Conservation (phyloP, 2,797 vertebrate genomes). For the Steatocranus sp. region DNA sequence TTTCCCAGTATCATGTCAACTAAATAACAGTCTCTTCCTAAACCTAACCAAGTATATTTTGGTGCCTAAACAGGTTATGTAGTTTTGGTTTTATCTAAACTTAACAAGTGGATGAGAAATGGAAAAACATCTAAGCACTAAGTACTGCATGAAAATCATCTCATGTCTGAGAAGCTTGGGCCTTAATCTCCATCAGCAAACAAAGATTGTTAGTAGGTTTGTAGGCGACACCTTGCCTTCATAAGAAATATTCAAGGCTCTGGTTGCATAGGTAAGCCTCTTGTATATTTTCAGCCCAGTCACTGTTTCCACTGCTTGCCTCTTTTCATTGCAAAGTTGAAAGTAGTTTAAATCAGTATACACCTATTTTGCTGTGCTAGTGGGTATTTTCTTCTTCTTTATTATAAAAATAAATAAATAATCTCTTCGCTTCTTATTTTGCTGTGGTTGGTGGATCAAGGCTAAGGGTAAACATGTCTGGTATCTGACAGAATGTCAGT, state of each 20-base stretch:
- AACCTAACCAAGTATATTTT: neutral
- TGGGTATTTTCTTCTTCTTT: neutral
- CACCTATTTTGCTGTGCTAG: neutral
- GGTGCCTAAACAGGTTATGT: neutral
- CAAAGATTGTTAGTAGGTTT: neutral
- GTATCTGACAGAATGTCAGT: neutral
- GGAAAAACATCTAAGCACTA: neutral
- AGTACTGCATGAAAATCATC: neutral
- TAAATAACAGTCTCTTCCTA: neutral
- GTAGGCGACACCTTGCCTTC: neutral
- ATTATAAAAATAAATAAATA: neutral
- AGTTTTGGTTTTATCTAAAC: neutral
- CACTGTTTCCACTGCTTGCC: neutral
- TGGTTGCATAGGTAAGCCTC: neutral
- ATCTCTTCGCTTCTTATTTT: neutral
- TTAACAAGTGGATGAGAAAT: neutral
- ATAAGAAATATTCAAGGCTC: neutral
- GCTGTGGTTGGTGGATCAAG: neutral
- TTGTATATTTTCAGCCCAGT: neutral
- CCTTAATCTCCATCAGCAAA: neutral
- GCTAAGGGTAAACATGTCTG: neutral
- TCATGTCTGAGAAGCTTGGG: neutral
- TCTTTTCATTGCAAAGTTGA: neutral
- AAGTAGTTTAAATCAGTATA: neutral
- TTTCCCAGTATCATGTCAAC: neutral